Evolutionary conservation across 2,888 invertebrate genomes (phyloP).

Genomic region (Tribolium freemani): DNA sequence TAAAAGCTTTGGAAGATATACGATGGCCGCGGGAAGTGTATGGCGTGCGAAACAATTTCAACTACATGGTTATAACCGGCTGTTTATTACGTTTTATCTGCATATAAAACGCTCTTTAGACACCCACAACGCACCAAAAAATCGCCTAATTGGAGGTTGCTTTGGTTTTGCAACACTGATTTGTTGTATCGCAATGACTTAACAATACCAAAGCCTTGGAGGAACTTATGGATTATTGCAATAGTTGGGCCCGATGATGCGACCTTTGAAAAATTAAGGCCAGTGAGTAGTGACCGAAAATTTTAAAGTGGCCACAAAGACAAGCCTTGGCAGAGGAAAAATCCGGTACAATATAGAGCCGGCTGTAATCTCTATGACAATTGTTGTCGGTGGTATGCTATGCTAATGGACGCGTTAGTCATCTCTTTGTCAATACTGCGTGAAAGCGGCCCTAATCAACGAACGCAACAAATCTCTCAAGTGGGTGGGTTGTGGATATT

Average conservation of each 20-base stretch:
- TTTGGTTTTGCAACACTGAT: conserved; percentile 38
- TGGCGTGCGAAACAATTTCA: conserved; percentile 35
- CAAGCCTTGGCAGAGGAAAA: conserved; percentile 47
- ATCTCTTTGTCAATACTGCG: conserved; percentile 48
- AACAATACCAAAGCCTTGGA: conserved; percentile 35
- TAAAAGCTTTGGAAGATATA: conserved; percentile 46
- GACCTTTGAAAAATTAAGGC: conserved; percentile 13
- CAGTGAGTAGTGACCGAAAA: neutral
- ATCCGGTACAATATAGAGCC: conserved; percentile 45
- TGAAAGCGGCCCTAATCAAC: conserved; percentile 48
- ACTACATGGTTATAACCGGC: conserved; percentile 27
- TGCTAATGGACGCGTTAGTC: conserved; percentile 52
- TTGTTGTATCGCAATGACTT: conserved; percentile 51
- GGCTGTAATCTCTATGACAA: conserved; percentile 46
- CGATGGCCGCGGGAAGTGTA: conserved; percentile 39
- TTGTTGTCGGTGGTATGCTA: conserved; percentile 49
- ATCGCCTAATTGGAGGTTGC: neutral
- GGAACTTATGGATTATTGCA: conserved; percentile 21
- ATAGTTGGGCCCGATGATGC: neutral
- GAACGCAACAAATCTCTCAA: conserved; percentile 32
- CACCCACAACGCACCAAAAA: conserved; percentile 18
- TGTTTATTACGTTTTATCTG: conserved; percentile 47
- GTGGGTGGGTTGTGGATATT: conserved; percentile 37
- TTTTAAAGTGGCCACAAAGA: conserved; percentile 9
- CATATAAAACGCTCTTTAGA: conserved; percentile 46